phyloP scores from a whole-genome alignment of 1,140 invertebrate species.

The Galleria mellonella region DNA sequence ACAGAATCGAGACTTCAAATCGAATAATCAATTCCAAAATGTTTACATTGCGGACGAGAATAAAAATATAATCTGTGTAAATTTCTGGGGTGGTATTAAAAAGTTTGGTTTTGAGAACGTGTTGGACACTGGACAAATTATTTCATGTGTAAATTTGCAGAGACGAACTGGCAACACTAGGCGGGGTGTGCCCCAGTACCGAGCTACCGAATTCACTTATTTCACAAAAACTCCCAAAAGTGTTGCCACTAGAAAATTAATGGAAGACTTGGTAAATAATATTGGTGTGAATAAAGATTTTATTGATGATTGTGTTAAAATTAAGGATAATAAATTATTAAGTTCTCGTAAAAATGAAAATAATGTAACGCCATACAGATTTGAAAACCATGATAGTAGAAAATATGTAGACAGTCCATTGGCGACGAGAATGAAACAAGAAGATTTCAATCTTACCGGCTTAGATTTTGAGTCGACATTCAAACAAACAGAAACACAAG shows the following conservation, averaged over 20 bases:
- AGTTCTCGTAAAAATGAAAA: conserved; percentile 23
- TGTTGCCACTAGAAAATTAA: conserved; percentile 22
- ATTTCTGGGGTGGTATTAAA: conserved; percentile 78
- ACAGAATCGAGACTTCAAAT: conserved; percentile 27
- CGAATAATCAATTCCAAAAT: conserved; percentile 54
- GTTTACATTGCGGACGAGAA: conserved; percentile 69
- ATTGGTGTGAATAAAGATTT: conserved; percentile 38
- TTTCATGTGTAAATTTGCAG: conserved; percentile 79
- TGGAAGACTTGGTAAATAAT: conserved; percentile 27
- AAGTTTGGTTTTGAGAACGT: conserved; percentile 77
- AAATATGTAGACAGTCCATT: conserved; percentile 45
- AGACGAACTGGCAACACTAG: conserved; percentile 50
- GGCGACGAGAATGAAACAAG: conserved; percentile 4
- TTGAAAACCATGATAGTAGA: conserved; percentile 39
- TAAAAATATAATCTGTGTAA: conserved; percentile 74
- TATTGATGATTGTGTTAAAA: conserved; percentile 32
- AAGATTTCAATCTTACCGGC: conserved; percentile 44
- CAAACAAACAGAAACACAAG: conserved; percentile 37
- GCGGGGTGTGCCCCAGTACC: conserved; percentile 47
- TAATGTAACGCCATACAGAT: conserved; percentile 46
- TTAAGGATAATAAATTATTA: conserved; percentile 37
- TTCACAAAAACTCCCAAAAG: conserved; percentile 59
- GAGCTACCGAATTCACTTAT: conserved; percentile 49
- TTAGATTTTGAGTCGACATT: conserved; percentile 60
- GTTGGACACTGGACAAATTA: conserved; percentile 73